Percentiles rank a stretch among this genome's conserved stretches.
These are phyloP conservation scores for Phrynocephalus forsythii DNA, from an alignment of 2,797 vertebrate species.

Conservation along the genomic window DNA sequence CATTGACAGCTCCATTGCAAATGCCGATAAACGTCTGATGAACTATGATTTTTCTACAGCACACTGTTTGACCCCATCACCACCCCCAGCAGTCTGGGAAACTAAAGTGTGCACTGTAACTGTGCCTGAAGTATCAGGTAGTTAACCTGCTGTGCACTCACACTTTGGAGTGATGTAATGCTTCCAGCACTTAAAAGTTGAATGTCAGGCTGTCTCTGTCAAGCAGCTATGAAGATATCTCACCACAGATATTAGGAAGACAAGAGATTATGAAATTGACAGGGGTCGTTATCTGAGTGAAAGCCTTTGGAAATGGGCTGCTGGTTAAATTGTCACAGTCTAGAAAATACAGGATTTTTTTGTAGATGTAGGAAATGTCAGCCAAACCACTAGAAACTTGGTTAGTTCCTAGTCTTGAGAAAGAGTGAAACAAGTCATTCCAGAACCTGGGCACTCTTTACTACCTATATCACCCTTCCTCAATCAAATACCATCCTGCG, in stretches of 20 bases:
- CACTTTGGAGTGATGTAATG: conserved; percentile 21
- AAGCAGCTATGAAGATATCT: conserved; percentile 51
- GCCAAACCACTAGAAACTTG: neutral
- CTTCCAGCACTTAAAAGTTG: conserved; percentile 39
- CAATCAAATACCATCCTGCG: neutral
- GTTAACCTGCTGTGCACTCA: conserved; percentile 39
- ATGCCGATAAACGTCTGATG: neutral
- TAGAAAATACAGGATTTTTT: conserved; percentile 5
- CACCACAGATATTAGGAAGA: conserved; percentile 46
- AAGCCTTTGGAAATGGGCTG: conserved; percentile 53
- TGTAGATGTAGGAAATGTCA: neutral
- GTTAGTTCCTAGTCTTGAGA: neutral
- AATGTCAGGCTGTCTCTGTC: conserved; percentile 51
- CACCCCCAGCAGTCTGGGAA: conserved; percentile 5
- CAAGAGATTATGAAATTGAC: conserved; percentile 53
- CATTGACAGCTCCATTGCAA: neutral
- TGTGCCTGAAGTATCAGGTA: conserved; percentile 49
- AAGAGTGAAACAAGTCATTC: neutral
- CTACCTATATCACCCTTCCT: neutral
- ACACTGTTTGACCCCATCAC: neutral
- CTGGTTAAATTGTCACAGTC: conserved; percentile 41
- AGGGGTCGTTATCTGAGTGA: conserved; percentile 50
- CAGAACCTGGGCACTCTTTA: neutral
- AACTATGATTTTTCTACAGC: neutral
- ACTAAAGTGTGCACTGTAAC: conserved; percentile 35